Conservation (phyloP, 1,140 invertebrate genomes). For the Micrasema longulum region DNA sequence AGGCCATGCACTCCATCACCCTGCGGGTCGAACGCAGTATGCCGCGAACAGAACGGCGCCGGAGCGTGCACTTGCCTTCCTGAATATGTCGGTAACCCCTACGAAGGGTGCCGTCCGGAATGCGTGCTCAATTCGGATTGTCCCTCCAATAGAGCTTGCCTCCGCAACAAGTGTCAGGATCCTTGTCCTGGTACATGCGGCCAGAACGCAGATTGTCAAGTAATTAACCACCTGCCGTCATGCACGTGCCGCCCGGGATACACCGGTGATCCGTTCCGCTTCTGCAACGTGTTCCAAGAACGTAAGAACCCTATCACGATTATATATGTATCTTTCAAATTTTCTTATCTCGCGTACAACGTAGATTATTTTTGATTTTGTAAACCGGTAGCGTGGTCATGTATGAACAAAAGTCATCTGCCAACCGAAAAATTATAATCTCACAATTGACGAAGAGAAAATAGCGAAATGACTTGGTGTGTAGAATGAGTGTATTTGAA, state of each 20-base stretch:
- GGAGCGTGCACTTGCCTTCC: slow-evolving; percentile 74
- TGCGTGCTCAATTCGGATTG: slow-evolving; percentile 76
- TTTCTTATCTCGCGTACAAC: no score
- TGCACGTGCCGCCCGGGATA: slow-evolving; percentile 71
- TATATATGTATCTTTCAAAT: no score
- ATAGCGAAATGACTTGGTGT: no score
- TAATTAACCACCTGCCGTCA: slow-evolving; percentile 70
- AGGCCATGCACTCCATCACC: slow-evolving; percentile 73
- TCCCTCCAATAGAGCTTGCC: slow-evolving; percentile 71
- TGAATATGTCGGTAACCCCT: slow-evolving; percentile 78
- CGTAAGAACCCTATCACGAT: slow-evolving; percentile 60
- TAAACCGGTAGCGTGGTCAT: not conserved
- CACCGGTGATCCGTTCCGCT: slow-evolving; percentile 73
- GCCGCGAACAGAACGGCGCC: slow-evolving; percentile 71
- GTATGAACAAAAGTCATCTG: not conserved
- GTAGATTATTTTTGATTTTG: not conserved
- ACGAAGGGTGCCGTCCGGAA: slow-evolving; percentile 75
- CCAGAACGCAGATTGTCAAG: slow-evolving; percentile 72
- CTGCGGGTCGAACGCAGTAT: slow-evolving; percentile 77
- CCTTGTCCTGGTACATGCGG: slow-evolving; percentile 77
- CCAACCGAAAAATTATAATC: not conserved
- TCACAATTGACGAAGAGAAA: no score
- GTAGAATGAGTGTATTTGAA: no score
- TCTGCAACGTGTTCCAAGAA: slow-evolving; percentile 63
- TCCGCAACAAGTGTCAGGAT: slow-evolving; percentile 73